Percentiles rank a stretch among this genome's conserved stretches.
phyloP scores from a whole-genome alignment of 2,797 vertebrate species.

The Ataeniobius toweri region DNA sequence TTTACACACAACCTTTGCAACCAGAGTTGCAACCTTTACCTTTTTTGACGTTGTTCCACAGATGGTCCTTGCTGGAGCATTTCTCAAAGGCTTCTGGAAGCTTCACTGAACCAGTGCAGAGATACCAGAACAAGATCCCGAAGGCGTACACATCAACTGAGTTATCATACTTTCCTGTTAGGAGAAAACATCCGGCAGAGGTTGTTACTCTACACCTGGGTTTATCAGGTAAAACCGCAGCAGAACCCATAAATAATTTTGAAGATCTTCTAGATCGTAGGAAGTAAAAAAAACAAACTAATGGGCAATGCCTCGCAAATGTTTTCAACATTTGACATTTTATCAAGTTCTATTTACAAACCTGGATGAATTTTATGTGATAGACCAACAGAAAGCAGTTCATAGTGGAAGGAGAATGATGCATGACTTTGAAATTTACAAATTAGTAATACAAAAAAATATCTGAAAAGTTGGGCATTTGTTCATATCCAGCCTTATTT shows the following conservation, averaged over 20 bases:
- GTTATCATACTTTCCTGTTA: conserved; percentile 95
- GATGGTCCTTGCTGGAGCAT: conserved; percentile 97
- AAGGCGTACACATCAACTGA: conserved; percentile 98
- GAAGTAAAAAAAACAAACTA: not conserved
- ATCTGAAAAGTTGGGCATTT: not conserved
- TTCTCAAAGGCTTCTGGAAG: conserved; percentile 97
- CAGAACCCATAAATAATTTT: too few species aligned
- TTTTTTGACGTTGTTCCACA: conserved; percentile 98
- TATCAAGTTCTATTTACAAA: not conserved
- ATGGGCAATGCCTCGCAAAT: not conserved
- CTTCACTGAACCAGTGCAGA: conserved; percentile 95
- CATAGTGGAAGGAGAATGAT: not conserved
- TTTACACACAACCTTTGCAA: not conserved
- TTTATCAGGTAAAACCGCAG: too few species aligned
- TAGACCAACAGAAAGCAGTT: not conserved
- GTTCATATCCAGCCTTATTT: not conserved
- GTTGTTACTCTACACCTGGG: not conserved
- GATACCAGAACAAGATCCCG: conserved; percentile 98
- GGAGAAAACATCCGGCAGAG: conserved; percentile 9
- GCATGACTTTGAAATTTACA: not conserved
- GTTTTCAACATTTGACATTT: not conserved
- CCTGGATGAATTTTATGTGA: not conserved
- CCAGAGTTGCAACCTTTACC: conserved; percentile 72
- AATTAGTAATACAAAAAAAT: not conserved
- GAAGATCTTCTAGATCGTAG: not conserved